phyloP scores from a whole-genome alignment of 35 echinoderm and acorn worm species.

The Heliocidaris erythrogramma region DNA sequence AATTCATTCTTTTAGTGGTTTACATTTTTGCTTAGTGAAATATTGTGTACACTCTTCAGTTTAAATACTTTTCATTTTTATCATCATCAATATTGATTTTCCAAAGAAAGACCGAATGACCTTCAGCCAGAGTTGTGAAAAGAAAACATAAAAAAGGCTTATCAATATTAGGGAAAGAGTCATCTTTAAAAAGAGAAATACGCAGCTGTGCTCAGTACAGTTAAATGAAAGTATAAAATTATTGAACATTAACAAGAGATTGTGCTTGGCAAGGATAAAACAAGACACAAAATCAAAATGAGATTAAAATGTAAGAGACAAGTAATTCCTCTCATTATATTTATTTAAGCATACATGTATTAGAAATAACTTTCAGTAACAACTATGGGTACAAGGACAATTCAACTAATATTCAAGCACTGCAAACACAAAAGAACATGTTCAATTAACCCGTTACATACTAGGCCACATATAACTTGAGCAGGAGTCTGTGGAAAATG shows the following conservation, averaged over 20 bases:
- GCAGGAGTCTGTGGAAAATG: no score
- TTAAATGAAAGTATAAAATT: no score
- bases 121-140: neutral
- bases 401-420: no score
- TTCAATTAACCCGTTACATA: no score
- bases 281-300: neutral
- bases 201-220: neutral
- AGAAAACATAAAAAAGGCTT: neutral
- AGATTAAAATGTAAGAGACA: neutral
- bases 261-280: slow-evolving; percentile 2
- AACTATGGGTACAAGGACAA: no score
- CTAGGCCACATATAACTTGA: no score
- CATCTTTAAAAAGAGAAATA: neutral
- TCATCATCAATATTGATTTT: neutral
- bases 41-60: neutral
- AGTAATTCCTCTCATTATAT: neutral
- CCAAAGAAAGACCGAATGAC: neutral
- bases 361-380: no score
- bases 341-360: no score
- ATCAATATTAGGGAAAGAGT: neutral
- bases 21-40: neutral
- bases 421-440: no score
- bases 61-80: neutral
- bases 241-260: neutral
- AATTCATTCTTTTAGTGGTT: neutral